A percentile compares a stretch with the other conserved stretches of the same genome.
Conservation (phyloP, 2,113 vertebrate species). For the Zosterops japonicus region DNA sequence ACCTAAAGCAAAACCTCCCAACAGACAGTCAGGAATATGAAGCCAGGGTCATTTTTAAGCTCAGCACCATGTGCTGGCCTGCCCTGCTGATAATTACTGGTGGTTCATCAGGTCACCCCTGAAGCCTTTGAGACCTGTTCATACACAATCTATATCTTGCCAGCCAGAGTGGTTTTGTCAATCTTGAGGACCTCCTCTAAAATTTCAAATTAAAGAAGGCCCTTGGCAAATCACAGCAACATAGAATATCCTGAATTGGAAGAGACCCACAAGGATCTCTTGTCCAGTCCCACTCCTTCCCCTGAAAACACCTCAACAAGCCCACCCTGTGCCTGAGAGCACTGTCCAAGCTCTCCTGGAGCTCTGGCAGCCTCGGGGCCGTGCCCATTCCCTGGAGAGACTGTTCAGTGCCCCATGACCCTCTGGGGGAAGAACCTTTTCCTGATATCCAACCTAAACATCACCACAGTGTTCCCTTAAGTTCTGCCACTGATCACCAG, state of each 20-base stretch:
- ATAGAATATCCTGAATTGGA: background rate
- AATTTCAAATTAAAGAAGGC: background rate
- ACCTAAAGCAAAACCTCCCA: background rate
- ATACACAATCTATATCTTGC: rapidly evolving
- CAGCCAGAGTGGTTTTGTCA: background rate
- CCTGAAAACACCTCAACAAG: background rate
- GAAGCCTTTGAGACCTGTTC: background rate
- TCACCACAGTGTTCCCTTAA: too few relatives aligned
- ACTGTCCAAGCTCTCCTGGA: rapidly evolving
- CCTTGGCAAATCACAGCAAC: background rate
- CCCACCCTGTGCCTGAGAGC: rapidly evolving
- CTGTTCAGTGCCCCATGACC: rapidly evolving
- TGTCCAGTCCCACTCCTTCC: rapidly evolving
- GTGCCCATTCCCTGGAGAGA: background rate
- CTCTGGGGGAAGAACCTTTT: background rate
- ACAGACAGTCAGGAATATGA: background rate
- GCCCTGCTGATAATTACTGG: background rate
- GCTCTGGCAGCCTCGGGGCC: rapidly evolving
- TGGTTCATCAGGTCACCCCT: background rate
- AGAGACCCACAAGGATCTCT: background rate
- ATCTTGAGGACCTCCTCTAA: background rate
- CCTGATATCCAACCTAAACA: background rate
- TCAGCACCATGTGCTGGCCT: background rate
- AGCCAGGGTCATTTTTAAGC: background rate
- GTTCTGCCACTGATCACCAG: background rate